phyloP scores from a whole-genome alignment of 1,140 invertebrate species.

The Heliconius himera region DNA sequence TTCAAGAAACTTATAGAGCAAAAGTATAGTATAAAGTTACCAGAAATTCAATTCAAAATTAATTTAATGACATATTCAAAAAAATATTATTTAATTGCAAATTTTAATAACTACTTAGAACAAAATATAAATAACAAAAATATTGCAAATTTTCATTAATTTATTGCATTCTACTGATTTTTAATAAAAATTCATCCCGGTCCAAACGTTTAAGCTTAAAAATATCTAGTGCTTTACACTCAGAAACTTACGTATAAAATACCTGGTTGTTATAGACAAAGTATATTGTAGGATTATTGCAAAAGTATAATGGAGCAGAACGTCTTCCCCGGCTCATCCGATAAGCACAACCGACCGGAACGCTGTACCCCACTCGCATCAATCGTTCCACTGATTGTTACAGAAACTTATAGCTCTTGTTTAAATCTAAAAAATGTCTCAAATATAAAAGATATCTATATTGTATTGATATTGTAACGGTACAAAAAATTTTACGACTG shows the following conservation, averaged over 20 bases:
- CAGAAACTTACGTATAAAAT: background rate
- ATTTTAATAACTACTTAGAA: background rate
- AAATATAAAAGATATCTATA: constrained; percentile 22
- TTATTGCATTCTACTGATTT: too few species aligned
- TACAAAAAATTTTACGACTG: constrained; percentile 37
- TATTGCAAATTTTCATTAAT: too few species aligned
- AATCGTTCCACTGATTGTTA: constrained; percentile 71
- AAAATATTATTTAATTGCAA: background rate
- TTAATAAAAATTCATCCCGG: background rate
- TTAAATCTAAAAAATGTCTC: constrained; percentile 47
- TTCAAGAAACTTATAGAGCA: constrained; percentile 49
- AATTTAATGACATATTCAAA: background rate
- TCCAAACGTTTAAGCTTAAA: background rate
- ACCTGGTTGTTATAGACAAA: background rate
- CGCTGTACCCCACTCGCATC: constrained; percentile 64
- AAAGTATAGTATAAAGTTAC: constrained; percentile 60
- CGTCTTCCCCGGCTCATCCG: constrained; percentile 68
- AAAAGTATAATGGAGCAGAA: constrained; percentile 70
- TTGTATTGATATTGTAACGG: constrained; percentile 30
- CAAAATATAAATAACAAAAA: background rate
- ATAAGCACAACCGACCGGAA: constrained; percentile 74
- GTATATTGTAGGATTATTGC: constrained; percentile 54
- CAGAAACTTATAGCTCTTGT: constrained; percentile 50
- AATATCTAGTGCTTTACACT: too few species aligned
- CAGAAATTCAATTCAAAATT: constrained; percentile 48